Percentiles rank a stretch among this genome's conserved stretches.
Evolutionary conservation across 35 echinoderm and acorn worm genomes (phyloP).

Genomic region (Anneissia japonica): DNA sequence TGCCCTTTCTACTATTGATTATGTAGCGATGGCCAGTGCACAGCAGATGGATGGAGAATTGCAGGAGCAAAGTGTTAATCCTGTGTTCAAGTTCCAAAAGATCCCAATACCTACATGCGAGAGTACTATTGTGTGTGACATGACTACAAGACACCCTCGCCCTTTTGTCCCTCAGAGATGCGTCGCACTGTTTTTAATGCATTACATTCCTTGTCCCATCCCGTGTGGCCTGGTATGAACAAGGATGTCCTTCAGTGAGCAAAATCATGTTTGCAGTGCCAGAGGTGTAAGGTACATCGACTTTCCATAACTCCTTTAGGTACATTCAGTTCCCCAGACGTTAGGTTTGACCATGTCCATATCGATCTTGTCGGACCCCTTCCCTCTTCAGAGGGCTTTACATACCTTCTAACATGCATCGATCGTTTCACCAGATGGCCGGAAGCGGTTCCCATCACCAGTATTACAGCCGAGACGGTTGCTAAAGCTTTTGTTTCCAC

Average conservation of each 20-base stretch:
- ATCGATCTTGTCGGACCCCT: slow-evolving; percentile 47
- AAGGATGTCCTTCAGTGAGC: slow-evolving; percentile 35
- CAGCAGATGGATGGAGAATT: not conserved
- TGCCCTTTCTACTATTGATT: not conserved
- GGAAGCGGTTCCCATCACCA: not conserved
- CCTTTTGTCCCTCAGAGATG: not conserved
- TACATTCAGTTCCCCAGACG: slow-evolving; percentile 38
- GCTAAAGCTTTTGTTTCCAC: not conserved
- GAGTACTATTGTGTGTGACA: slow-evolving; percentile 6
- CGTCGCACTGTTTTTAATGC: not conserved
- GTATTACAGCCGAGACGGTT: slow-evolving; percentile 13
- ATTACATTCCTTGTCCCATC: slow-evolving; percentile 16
- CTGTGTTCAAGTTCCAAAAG: not conserved
- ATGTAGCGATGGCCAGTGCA: not conserved
- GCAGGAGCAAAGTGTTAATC: not conserved
- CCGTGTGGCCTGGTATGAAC: slow-evolving; percentile 32
- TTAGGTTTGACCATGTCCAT: slow-evolving; percentile 41
- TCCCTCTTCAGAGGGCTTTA: slow-evolving; percentile 16
- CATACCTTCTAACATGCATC: slow-evolving; percentile 29
- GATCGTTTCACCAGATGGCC: slow-evolving; percentile 7
- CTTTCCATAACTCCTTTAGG: slow-evolving; percentile 21
- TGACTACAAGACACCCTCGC: not conserved
- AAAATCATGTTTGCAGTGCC: slow-evolving; percentile 26
- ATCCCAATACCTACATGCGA: not conserved
- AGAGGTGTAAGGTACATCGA: slow-evolving; percentile 29